phyloP scores from a whole-genome alignment of 2,888 invertebrate species.

The Megalurothrips usitatus region DNA sequence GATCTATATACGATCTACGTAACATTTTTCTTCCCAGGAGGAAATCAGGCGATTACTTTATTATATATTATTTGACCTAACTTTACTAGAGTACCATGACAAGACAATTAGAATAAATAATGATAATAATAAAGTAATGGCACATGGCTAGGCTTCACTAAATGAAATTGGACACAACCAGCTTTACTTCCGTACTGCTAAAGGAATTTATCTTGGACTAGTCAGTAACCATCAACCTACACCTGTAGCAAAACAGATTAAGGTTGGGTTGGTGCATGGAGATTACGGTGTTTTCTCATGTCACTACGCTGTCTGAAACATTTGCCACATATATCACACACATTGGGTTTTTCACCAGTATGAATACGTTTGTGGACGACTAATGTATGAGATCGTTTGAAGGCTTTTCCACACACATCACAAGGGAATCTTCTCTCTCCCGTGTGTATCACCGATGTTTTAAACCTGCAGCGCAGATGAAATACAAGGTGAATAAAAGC shows the following conservation, averaged over 20 bases:
- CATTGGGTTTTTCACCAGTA: slow-evolving; percentile 30
- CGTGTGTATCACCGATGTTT: slow-evolving; percentile 38
- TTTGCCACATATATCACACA: not conserved
- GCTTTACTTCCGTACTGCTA: too few species aligned
- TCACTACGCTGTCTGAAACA: not conserved
- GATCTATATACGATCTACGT: too few species aligned
- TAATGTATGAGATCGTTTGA: slow-evolving; percentile 37
- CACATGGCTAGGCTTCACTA: too few species aligned
- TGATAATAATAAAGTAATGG: too few species aligned
- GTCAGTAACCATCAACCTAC: not conserved
- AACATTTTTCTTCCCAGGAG: too few species aligned
- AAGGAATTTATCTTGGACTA: not conserved
- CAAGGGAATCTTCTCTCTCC: slow-evolving; percentile 37
- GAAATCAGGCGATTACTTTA: too few species aligned
- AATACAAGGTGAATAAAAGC: slow-evolving; percentile 15
- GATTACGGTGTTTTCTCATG: slow-evolving; percentile 3
- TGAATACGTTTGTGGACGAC: slow-evolving; percentile 37
- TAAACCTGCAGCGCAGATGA: slow-evolving; percentile 26
- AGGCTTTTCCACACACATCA: slow-evolving; percentile 36
- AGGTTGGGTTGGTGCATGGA: not conserved
- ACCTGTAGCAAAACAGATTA: not conserved
- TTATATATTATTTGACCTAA: too few species aligned
- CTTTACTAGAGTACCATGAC: too few species aligned
- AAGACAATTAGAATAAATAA: too few species aligned
- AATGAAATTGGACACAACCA: too few species aligned